These are phyloP conservation scores for Aurelia aurita complex sp. Pacific DNA, from an alignment of 30 jellyfish, hydroid and myxozoan genomes.

Conservation along the genomic window DNA sequence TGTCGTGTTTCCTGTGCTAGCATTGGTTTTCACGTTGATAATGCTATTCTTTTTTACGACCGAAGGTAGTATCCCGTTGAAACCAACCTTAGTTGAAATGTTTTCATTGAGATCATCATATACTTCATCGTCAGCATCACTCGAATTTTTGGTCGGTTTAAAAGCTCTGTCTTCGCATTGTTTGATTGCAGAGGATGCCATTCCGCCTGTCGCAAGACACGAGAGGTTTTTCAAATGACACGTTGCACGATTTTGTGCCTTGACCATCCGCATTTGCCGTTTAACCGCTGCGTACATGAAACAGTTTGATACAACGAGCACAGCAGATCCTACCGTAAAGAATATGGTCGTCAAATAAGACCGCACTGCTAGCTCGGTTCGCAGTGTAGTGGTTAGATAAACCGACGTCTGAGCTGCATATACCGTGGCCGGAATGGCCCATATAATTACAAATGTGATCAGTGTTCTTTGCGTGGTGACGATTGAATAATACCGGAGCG, in stretches of 20 bases:
- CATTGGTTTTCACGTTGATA: too few relatives aligned
- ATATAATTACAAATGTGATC: conserved; percentile 4
- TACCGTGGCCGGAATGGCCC: conserved; percentile 32
- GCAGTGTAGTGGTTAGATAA: neutral
- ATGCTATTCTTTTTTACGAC: too few relatives aligned
- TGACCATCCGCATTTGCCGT: conserved; percentile 30
- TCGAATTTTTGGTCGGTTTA: too few relatives aligned
- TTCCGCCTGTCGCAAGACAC: too few relatives aligned
- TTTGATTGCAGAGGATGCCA: too few relatives aligned
- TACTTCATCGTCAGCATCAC: too few relatives aligned
- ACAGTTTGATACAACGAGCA: conserved; percentile 12
- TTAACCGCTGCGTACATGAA: conserved; percentile 26
- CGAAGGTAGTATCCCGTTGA: too few relatives aligned
- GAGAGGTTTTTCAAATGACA: conserved; percentile 1
- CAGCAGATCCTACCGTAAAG: conserved; percentile 27
- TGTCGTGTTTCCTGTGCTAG: too few relatives aligned
- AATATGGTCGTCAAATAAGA: conserved; percentile 22
- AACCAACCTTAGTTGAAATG: too few relatives aligned
- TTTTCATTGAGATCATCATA: too few relatives aligned
- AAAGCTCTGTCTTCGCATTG: too few relatives aligned
- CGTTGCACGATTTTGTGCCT: conserved; percentile 26
- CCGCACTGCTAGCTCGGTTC: conserved; percentile 28
- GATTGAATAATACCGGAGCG: conserved; percentile 26
- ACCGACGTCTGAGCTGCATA: conserved; percentile 11
- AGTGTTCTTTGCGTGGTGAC: conserved; percentile 8